These are phyloP conservation scores for Hippocampus guttulatus DNA, from an alignment of 2,113 vertebrate species.

Conservation along the genomic window DNA sequence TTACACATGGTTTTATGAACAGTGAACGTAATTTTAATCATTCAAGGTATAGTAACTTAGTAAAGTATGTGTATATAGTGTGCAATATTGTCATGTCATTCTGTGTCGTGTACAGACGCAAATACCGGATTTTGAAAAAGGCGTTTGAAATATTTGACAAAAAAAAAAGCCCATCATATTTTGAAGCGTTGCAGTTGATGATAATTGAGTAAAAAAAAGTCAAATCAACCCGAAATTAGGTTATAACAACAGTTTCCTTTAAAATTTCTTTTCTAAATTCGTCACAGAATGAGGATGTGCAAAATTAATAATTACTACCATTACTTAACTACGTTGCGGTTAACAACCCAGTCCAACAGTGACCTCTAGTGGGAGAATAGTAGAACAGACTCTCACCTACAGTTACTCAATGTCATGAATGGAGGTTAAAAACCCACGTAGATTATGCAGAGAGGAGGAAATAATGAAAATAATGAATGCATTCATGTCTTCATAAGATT, in stretches of 20 bases:
- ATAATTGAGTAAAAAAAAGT: neutral
- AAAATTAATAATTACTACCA: neutral
- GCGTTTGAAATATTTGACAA: neutral
- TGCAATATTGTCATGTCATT: neutral
- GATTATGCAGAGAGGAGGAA: no score
- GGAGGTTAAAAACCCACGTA: constrained; percentile 12
- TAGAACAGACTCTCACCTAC: constrained; percentile 7
- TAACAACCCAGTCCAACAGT: constrained; percentile 21
- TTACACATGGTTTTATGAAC: neutral
- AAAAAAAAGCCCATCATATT: neutral
- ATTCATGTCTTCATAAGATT: no score
- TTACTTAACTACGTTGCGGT: neutral
- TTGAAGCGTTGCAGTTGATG: neutral
- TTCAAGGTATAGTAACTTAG: neutral
- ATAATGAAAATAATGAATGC: no score
- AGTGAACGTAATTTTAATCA: neutral
- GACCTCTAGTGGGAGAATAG: constrained; percentile 26
- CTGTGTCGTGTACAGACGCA: neutral
- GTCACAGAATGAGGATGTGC: neutral
- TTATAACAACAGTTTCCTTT: neutral
- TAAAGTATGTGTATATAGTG: neutral
- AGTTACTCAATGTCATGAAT: constrained; percentile 10
- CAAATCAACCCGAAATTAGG: neutral
- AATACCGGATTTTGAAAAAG: neutral
- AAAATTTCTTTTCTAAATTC: neutral